Base-by-base conservation (phyloP, 2,888 invertebrate species). In the Dynastes tityus region DNA sequence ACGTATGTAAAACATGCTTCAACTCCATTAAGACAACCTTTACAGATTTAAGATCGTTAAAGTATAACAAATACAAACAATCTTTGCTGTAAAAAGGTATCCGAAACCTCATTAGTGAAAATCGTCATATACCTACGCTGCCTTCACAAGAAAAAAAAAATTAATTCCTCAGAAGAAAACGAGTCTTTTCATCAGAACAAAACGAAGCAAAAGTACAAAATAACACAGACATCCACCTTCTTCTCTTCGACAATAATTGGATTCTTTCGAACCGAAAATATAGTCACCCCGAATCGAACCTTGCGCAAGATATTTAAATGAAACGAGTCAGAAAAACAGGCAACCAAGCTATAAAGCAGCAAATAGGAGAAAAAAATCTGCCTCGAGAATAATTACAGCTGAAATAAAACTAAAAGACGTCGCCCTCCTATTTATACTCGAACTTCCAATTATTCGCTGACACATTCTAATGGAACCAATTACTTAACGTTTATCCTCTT, bases 401-500 rank as follows among this genome's bases (percentile, higher is more conserved):
- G 37, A 61, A 74, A 61, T 61, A 74, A 74, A 74, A 74, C 61
- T 40, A 58, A 45, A 74, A 51, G 13, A 45, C 1, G 61, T 37
- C 49, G 22, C 22, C 4, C 45, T 27, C 73, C 63, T 74, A 74
- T 74, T 74, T 74, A 74, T 27, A 45, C 45, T 74, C 13, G 73
- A 74, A 74, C 13, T 68, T 74, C 61, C 73, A 74, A 74, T 74
- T 74, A 74, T 58, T 74, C 61, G 49, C 61, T 40, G 45, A 45
- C 45, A 40, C 73, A 74, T 61, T 74, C 61, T 73, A 73, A 73
- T 73, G 58, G 73, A 74, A 74, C 61, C 73, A 74, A 74, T 74
- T 74, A 74, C 73, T 58, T 45, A 27, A 51, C 5, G 27, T 67
- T 55, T 55, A 55, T 22, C 55, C 8, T 45, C 55, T n/a, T n/a